A percentile compares a stretch with the other conserved stretches of the same genome.
Evolutionary conservation across 2,797 vertebrate species (phyloP).

Genomic region (Myoxocephalus aenaeus): DNA sequence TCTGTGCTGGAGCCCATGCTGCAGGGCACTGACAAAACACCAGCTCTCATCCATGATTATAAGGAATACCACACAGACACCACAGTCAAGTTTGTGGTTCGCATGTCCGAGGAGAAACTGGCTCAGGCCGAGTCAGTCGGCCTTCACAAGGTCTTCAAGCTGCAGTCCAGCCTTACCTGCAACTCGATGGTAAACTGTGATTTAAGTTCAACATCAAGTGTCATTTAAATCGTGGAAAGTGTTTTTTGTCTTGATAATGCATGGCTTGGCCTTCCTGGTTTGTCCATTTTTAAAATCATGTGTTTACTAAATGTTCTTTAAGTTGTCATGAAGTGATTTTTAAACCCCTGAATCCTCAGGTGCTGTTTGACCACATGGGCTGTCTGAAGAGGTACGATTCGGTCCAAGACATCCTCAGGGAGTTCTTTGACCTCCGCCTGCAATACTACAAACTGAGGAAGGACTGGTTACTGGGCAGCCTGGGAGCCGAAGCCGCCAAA

Average conservation of each 20-base stretch:
- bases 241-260: background rate
- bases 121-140: conserved; percentile 95
- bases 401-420: conserved; percentile 95
- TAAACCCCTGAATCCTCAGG: conserved; percentile 75
- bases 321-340: background rate
- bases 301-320: background rate
- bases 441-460: conserved; percentile 96
- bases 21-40: conserved; percentile 96
- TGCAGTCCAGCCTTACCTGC: conserved; percentile 98
- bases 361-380: conserved; percentile 99
- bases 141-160: conserved; percentile 98
- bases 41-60: conserved; percentile 96
- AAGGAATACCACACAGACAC: conserved; percentile 99
- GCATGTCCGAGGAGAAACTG: conserved; percentile 98
- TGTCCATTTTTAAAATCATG: background rate
- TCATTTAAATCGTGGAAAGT: background rate
- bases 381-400: conserved; percentile 98
- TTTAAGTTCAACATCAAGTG: background rate
- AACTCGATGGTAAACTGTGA: conserved; percentile 93
- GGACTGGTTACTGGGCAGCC: conserved; percentile 94
- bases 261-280: background rate
- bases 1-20: conserved; percentile 98
- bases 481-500: conserved; percentile 94
- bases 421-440: conserved; percentile 97
- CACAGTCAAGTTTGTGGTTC: conserved; percentile 98